A percentile compares a stretch with the other conserved stretches of the same genome.
phyloP scores from a whole-genome alignment of 2,113 vertebrate genomes.

The Pogonocichla stellata region DNA sequence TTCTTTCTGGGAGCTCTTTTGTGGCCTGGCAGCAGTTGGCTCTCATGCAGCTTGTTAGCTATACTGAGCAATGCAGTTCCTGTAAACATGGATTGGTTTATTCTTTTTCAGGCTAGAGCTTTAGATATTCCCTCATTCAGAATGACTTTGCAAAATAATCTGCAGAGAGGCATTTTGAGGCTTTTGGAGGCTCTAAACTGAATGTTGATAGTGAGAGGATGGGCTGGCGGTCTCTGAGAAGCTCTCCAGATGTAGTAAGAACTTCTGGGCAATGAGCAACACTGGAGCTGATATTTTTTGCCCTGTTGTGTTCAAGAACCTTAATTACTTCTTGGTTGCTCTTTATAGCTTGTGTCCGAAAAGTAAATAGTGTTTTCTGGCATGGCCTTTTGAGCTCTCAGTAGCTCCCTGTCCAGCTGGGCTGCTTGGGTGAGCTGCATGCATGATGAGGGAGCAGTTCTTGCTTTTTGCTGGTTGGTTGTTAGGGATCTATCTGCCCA shows the following conservation, averaged over 20 bases:
- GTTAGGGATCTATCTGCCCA: conserved; percentile 13
- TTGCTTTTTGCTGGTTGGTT: neutral
- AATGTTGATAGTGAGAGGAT: neutral
- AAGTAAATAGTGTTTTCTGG: conserved; percentile 36
- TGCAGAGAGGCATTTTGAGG: neutral
- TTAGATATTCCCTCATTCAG: neutral
- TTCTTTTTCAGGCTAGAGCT: neutral
- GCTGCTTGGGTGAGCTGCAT: conserved; percentile 16
- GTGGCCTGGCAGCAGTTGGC: neutral
- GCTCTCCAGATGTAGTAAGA: neutral
- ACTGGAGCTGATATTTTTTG: neutral
- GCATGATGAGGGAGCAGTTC: conserved; percentile 25
- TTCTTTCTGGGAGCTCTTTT: neutral
- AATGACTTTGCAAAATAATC: neutral
- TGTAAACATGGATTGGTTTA: neutral
- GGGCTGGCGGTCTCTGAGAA: neutral
- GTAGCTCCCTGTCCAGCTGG: conserved; percentile 50
- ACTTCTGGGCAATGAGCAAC: neutral
- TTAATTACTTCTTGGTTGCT: conserved; percentile 22
- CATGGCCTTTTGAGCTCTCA: neutral
- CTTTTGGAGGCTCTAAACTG: neutral
- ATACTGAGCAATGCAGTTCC: neutral
- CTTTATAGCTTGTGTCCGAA: neutral
- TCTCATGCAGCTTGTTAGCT: neutral
- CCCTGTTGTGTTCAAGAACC: neutral